These are phyloP conservation scores for Rissa tridactyla DNA, from an alignment of 2,113 vertebrate species.

Conservation along the genomic window DNA sequence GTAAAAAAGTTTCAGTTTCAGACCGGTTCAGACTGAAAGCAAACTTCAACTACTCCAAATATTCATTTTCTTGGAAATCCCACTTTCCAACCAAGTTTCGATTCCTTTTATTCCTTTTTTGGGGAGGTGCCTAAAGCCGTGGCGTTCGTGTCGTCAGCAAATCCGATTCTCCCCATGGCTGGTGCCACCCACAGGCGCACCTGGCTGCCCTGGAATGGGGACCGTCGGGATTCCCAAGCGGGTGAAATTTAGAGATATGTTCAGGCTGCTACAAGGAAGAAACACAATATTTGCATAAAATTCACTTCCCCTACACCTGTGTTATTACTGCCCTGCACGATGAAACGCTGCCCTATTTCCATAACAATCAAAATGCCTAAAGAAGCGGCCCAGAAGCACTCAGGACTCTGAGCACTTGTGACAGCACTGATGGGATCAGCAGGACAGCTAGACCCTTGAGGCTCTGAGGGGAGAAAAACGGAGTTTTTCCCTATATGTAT, in stretches of 20 bases:
- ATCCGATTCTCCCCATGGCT: background rate
- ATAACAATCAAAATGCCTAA: background rate
- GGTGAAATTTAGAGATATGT: background rate
- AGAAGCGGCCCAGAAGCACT: background rate
- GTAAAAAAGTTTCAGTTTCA: background rate
- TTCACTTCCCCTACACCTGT: background rate
- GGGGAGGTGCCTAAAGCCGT: background rate
- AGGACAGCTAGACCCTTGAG: background rate
- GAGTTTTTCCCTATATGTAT: background rate
- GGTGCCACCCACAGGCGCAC: background rate
- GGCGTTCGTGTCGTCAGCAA: background rate
- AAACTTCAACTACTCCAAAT: background rate
- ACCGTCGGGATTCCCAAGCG: background rate
- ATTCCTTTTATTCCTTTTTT: background rate
- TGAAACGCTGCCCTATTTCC: background rate
- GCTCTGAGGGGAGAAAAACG: background rate
- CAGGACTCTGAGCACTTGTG: background rate
- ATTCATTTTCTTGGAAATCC: background rate
- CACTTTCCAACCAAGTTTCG: background rate
- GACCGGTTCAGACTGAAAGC: background rate
- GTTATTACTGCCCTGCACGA: background rate
- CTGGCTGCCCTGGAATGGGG: background rate
- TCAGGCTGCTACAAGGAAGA: background rate
- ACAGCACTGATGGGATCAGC: background rate
- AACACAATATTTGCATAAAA: constrained; percentile 23